These are phyloP conservation scores for Brotula barbata DNA, from an alignment of 2,797 vertebrate species.

Conservation along the genomic window DNA sequence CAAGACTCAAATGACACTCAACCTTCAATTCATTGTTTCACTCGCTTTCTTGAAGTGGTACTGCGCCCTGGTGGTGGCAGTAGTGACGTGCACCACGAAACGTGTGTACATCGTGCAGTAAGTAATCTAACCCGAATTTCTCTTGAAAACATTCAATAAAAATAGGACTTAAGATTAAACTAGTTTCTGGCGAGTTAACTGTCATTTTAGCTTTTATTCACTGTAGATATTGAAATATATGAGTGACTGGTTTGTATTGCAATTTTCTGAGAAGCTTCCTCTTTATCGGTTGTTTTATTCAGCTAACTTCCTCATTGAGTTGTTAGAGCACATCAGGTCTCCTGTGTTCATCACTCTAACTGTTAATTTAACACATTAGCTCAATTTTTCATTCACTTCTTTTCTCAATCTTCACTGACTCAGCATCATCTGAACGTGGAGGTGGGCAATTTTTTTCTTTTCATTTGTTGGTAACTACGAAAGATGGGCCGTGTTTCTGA, in stretches of 20 bases:
- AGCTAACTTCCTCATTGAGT: too few species aligned
- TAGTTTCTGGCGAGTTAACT: too few species aligned
- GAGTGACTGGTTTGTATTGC: too few species aligned
- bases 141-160: too few species aligned
- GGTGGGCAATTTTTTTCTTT: conserved; percentile 11
- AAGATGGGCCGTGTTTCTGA: too few species aligned
- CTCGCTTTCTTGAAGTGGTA: conserved; percentile 2
- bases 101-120: too few species aligned
- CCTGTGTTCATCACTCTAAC: not conserved
- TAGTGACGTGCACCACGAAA: not conserved
- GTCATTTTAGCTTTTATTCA: too few species aligned
- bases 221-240: too few species aligned
- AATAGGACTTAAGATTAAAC: too few species aligned
- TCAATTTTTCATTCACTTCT: not conserved
- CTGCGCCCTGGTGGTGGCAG: conserved; percentile 37
- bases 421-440: not conserved
- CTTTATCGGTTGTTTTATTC: too few species aligned
- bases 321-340: not conserved
- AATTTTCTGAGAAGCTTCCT: too few species aligned
- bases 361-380: conserved; percentile 1
- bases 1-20: not conserved
- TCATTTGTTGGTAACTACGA: not conserved
- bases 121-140: too few species aligned
- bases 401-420: not conserved
- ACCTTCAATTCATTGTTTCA: not conserved